phyloP scores from a whole-genome alignment of 2,888 invertebrate species.

The Pocota personata region DNA sequence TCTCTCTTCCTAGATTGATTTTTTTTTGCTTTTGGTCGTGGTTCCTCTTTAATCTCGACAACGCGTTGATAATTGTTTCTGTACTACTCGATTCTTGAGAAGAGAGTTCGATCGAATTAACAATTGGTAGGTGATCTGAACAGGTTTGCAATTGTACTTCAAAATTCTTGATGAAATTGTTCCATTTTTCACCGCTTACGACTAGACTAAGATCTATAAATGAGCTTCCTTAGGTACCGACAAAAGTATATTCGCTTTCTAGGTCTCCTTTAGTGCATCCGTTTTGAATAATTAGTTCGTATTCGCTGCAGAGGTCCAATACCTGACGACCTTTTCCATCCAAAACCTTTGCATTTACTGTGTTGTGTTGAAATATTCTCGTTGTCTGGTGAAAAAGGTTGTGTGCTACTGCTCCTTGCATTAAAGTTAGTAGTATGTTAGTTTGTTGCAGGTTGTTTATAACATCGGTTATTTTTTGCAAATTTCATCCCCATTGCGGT shows the following conservation, averaged over 20 bases:
- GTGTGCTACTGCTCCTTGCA: background rate
- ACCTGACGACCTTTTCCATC: background rate
- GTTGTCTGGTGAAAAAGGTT: background rate
- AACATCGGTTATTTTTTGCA: background rate
- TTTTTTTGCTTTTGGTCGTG: background rate
- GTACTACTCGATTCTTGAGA: background rate
- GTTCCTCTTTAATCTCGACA: background rate
- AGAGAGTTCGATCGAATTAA: background rate
- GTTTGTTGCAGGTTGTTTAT: background rate
- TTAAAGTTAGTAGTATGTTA: background rate
- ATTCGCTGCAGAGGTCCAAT: background rate
- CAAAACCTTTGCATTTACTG: background rate
- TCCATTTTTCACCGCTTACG: background rate
- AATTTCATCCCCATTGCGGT: background rate
- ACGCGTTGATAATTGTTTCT: background rate
- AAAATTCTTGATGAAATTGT: background rate
- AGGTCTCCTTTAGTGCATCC: background rate
- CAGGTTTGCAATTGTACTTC: background rate
- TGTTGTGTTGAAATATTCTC: background rate
- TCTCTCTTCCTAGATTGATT: background rate
- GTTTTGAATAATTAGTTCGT: background rate
- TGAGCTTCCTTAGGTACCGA: background rate
- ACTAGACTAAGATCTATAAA: background rate
- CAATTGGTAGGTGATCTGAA: background rate
- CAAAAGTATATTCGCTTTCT: background rate